Evolutionary conservation across 2,888 invertebrate genomes (phyloP).

Genomic region (Dorcus hopei): DNA sequence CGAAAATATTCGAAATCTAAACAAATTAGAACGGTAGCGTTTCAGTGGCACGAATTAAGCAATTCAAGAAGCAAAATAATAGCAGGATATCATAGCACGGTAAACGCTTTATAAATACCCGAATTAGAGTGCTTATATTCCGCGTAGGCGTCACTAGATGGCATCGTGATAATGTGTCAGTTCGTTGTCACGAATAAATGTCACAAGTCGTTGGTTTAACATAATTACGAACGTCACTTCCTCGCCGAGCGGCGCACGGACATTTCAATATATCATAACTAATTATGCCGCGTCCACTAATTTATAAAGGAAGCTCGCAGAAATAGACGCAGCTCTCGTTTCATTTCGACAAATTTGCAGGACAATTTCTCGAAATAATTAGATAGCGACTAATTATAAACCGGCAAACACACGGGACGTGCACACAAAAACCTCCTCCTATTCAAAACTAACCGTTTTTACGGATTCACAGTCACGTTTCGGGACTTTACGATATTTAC

Average conservation of each 20-base stretch:
- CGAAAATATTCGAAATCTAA: neutral
- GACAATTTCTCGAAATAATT: too few species aligned
- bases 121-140: neutral
- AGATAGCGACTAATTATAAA: too few species aligned
- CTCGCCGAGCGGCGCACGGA: conserved; percentile 1
- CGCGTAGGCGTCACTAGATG: conserved; percentile 5
- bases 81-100: conserved; percentile 4
- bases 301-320: too few species aligned
- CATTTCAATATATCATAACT: neutral
- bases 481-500: neutral
- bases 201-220: conserved; percentile 14
- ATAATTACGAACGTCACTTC: conserved; percentile 12
- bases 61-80: conserved; percentile 6
- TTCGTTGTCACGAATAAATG: conserved; percentile 10
- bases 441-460: conserved; percentile 1
- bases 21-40: neutral
- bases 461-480: conserved; percentile 1
- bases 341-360: too few species aligned
- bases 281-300: neutral
- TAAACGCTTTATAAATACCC: conserved; percentile 8
- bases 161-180: conserved; percentile 5
- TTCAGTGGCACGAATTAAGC: neutral
- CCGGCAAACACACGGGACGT: too few species aligned
- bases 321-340: too few species aligned
- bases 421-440: neutral